Base-by-base conservation (phyloP, 1,140 invertebrate species). In the Chrysopa pallens region DNA sequence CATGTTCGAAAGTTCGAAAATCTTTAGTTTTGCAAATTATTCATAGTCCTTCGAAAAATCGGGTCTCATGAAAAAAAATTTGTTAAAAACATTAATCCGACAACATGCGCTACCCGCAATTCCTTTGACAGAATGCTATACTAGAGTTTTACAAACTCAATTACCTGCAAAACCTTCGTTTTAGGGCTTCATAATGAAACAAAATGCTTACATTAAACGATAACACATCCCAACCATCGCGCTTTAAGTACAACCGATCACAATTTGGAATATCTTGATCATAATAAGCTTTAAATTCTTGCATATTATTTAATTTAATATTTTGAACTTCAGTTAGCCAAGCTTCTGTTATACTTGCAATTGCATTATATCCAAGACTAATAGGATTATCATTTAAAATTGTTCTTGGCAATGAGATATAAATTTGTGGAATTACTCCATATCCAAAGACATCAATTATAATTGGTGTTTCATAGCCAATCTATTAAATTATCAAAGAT, bases 341-440 rank as follows among this genome's bases (percentile, higher is more conserved):
- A 13, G 46, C 23, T 1, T 45, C n/a, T 7, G 53, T 52, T 12
- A 58, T 46, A 40, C 41, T 47, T 15, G 49, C 47, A 38, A 58
- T 48, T n/a, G 54, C 57, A 9, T 15, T 46, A 40, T 23, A 23
- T 23, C 17, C 17, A 23, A 23, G 17, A 23, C 2, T 23, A 0
- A 51, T 44, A 40, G 50, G 37, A 12, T 50, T 45, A 8, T 46
- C 38, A 28, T 49, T 49, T 6, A 51, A 33, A 36, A 47, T 41
- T 2, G 48, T 42, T n/a, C 57, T 49, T 4, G 57, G 55, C 8
- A 58, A 33, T 36, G 46, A 43, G 0, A 58, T 46, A 46, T 54
- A 61, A 40, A 64, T 42, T 51, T 69, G 66, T 6, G 61, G 54
- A 15, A 59, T 53, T 6, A 57, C 50, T 4, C 53, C 60, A 28